Evolutionary conservation across 2,888 invertebrate species (phyloP).

Genomic region (Amphipyra tragopoginis): DNA sequence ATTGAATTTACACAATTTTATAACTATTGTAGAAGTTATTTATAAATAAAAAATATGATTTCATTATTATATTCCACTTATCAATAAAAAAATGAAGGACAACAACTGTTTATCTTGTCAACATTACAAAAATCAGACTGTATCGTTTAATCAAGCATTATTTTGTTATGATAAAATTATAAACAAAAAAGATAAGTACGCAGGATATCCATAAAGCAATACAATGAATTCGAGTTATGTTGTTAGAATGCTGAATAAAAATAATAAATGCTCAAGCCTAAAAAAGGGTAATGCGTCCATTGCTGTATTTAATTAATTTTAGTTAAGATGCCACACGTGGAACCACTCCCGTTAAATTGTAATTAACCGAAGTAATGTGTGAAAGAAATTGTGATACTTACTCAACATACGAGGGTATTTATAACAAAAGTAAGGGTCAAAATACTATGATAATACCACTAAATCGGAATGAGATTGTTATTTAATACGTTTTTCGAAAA

Average conservation of each 20-base stretch:
- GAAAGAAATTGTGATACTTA: conserved; percentile 21
- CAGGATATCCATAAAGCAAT: conserved; percentile 1
- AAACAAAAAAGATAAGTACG: conserved; percentile 33
- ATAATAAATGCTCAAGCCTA: not conserved
- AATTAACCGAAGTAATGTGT: conserved; percentile 24
- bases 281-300: not conserved
- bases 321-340: conserved; percentile 7
- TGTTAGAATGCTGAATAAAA: conserved; percentile 30
- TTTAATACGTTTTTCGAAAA: not conserved
- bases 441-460: conserved; percentile 1
- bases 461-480: not conserved
- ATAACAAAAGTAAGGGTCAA: conserved; percentile 39
- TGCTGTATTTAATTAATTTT: conserved; percentile 3
- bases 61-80: too few species aligned
- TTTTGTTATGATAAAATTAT: conserved; percentile 34
- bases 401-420: conserved; percentile 44
- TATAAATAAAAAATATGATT: too few species aligned
- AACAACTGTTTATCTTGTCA: not conserved
- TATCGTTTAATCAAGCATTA: not conserved
- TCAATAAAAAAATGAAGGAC: too few species aligned
- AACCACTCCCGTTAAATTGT: conserved; percentile 19
- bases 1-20: too few species aligned
- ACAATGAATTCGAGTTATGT: not conserved
- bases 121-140: not conserved
- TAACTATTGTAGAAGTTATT: too few species aligned